Evolutionary conservation across 1,140 invertebrate genomes (phyloP), one percentile per base, ranked within the genome.

Genomic region (Trissolcus basalis): DNA sequence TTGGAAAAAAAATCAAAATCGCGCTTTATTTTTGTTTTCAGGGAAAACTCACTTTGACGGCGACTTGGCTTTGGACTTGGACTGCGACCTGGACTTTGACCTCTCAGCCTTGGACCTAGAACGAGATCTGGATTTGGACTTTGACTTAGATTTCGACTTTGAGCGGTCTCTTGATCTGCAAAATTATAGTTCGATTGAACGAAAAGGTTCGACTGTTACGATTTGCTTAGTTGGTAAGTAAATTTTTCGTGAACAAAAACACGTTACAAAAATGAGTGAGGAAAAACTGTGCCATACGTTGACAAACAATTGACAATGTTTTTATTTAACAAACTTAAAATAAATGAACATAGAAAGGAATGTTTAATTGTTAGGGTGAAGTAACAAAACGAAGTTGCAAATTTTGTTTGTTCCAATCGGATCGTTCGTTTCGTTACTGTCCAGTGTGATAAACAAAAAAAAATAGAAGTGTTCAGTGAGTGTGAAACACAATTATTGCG

Each of bases 11-110:
- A 12, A 50, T 63, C 44, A 36, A 27, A 27, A 27, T 27, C 19
- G 19, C 19, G 19, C 19, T 27, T 27, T 14, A 69, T 12, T 27
- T 75, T n/a, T 44, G 14, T 71, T 76, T 45, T 60, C 75, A 47
- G 56, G 47, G 56, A 71, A 80, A 87, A 74, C 86, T 86, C 84
- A 89, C 85, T 88, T 87, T 76, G 88, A 90, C 48, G 88, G 86
- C 67, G 89, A 90, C 83, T 89, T 90, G 77, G 86, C 89, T 85
- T 87, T 89, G 76, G 87, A 87, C 84, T 91, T 91, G 65, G 90
- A 91, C 79, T 89, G 88, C 75, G 91, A 91, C 72, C 90, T 88
- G 69, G 91, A 90, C 80, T 91, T 91, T 68, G 90, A 91, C 79
- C 89, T 89, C 74, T 90, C 89, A 80, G 88, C 82, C 79, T 89